Evolutionary conservation across 2,113 vertebrate genomes (phyloP).

Genomic region (Piprites chloris): DNA sequence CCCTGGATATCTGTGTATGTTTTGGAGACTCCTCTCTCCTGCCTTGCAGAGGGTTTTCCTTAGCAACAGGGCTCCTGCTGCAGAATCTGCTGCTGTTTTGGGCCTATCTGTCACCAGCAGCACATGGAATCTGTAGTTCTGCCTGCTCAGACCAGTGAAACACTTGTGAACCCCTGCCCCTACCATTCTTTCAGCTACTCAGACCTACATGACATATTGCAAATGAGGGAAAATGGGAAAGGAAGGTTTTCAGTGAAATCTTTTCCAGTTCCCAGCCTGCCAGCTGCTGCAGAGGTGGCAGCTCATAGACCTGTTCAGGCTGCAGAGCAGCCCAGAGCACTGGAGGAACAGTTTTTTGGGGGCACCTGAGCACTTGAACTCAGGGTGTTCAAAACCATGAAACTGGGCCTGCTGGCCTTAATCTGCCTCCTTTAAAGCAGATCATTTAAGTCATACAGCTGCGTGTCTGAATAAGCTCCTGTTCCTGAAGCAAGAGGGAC

Average conservation of each 20-base stretch:
- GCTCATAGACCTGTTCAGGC: neutral
- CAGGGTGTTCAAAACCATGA: neutral
- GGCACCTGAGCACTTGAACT: neutral
- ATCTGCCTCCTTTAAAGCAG: neutral
- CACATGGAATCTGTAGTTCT: neutral
- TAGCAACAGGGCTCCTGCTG: neutral
- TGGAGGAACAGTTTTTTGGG: neutral
- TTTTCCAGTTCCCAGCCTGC: neutral
- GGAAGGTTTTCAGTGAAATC: neutral
- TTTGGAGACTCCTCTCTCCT: neutral
- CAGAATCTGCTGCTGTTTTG: neutral
- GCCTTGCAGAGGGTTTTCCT: neutral
- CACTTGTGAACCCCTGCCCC: neutral
- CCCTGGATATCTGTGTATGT: neutral
- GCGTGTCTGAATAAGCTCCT: neutral
- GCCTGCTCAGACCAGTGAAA: neutral
- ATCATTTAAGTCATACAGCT: rapidly evolving
- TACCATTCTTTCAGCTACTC: neutral
- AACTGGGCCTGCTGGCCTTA: neutral
- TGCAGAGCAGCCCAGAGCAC: neutral
- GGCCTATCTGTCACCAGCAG: neutral
- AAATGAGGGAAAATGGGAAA: neutral
- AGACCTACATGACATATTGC: neutral
- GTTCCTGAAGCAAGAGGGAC: neutral
- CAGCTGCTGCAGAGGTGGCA: neutral